Base-by-base conservation (phyloP, 2,113 vertebrate species). In the Morone chrysops region DNA sequence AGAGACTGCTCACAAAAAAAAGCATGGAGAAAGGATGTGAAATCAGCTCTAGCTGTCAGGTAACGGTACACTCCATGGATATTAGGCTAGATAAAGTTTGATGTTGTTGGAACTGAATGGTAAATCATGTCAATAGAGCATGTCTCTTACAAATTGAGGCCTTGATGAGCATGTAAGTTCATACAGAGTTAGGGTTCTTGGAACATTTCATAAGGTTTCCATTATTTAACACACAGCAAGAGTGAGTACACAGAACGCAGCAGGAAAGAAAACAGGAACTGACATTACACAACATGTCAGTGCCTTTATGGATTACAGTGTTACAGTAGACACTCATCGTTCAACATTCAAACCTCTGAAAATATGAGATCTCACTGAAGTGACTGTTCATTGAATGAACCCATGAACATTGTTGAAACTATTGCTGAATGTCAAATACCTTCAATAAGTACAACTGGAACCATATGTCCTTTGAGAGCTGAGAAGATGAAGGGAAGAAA, bases 371-470 rank as follows among this genome's bases (percentile, higher is more conserved):
- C 48, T 79, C 25, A 22, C 45, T 51, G 2, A 63, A 53, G 66
- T 22, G 48, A 75, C 50, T 38, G 22, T 75, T 76, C 17, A 31
- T 11, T 14, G 6, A 76, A 57, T n/a, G n/a, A 74, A 60, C 65
- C 80, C 10, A 1, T 12, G 6, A 54, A 66, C 67, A 40, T 22
- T 0, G 45, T 25, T 25, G 3, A 83, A 72, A 74, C 13, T 22
- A 38, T 78, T 11, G 10, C 40, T 63, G 41, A 68, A 79, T 69
- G 67, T 76, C 61, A 88, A 18, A 83, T 73, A 71, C 59, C 60
- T 78, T 87, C 63, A 57, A 22, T 59, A 66, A 50, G 60, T 69
- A 65, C 62, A 78, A 77, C 82, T 80, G 45, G 70, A 89, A 84
- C 47, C 69, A 78, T 54, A 43, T 78, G 54, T 67, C 31, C 10